These are phyloP conservation scores for Pteropus rufus DNA, from an alignment of 2,797 vertebrate species.

Conservation along the genomic window DNA sequence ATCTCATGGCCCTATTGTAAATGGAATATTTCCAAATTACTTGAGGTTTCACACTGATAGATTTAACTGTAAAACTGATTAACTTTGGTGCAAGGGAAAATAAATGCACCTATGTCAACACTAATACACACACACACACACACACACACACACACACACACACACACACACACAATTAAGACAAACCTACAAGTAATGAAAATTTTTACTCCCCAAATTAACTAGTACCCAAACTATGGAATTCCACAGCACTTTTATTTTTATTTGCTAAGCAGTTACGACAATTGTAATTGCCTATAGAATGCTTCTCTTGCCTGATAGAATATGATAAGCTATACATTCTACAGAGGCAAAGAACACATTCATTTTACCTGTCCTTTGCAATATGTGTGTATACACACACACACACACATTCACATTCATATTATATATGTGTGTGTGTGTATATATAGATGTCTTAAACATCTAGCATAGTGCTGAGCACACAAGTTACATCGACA, in stretches of 20 bases:
- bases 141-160: neutral
- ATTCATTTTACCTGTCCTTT: neutral
- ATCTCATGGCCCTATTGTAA: neutral
- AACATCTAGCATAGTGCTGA: neutral
- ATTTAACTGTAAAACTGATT: neutral
- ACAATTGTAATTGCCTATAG: neutral
- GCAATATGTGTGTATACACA: too few species aligned
- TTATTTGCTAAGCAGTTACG: neutral
- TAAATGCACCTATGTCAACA: neutral
- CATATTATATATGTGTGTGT: too few species aligned
- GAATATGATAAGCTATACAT: neutral
- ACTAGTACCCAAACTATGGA: neutral
- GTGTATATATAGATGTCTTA: neutral
- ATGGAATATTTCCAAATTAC: neutral
- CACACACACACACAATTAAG: neutral
- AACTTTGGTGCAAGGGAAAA: neutral
- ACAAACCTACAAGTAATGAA: neutral
- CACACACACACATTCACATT: neutral
- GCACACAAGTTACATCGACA: neutral
- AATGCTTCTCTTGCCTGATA: neutral
- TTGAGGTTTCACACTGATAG: neutral
- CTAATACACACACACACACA: too few species aligned
- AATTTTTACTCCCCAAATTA: neutral
- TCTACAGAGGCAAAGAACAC: neutral
- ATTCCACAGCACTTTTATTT: neutral